Conservation (phyloP, 2,797 vertebrate species). For the Threskiornis aethiopicus region DNA sequence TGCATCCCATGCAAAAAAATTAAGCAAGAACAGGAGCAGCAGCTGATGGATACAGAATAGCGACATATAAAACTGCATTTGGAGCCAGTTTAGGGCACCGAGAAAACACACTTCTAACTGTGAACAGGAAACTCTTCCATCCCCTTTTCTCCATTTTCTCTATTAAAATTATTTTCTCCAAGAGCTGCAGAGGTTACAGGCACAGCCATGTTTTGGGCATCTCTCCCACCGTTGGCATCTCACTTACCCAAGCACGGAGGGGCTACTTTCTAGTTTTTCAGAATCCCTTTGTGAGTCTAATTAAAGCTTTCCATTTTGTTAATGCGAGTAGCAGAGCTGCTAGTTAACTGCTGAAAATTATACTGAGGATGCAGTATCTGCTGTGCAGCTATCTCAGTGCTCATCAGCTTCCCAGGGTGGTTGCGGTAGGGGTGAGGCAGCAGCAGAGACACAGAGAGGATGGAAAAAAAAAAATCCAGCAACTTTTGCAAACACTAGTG, state of each 20-base stretch:
- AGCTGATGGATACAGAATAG: not conserved
- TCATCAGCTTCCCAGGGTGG: not conserved
- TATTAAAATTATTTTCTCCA: not conserved
- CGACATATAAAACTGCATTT: rapidly evolving
- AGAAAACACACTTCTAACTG: not conserved
- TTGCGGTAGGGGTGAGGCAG: not conserved
- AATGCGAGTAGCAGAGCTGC: not conserved
- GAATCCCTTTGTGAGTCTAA: not conserved
- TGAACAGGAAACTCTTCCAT: not conserved
- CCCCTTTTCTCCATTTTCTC: not conserved
- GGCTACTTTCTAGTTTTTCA: not conserved
- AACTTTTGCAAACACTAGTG: not conserved
- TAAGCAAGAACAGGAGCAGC: not conserved
- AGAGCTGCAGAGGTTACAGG: not conserved
- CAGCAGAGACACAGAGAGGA: not conserved
- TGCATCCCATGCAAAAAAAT: not conserved
- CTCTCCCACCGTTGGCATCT: not conserved
- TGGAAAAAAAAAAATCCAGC: not conserved
- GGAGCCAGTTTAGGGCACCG: not conserved
- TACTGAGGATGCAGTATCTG: not conserved
- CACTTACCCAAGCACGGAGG: not conserved
- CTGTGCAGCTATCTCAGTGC: not conserved
- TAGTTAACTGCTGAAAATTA: slow-evolving; percentile 12
- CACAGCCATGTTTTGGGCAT: not conserved
- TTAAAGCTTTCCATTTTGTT: not conserved